Evolutionary conservation across 2,113 vertebrate genomes (phyloP).

Genomic region (Setophaga kirtlandii): DNA sequence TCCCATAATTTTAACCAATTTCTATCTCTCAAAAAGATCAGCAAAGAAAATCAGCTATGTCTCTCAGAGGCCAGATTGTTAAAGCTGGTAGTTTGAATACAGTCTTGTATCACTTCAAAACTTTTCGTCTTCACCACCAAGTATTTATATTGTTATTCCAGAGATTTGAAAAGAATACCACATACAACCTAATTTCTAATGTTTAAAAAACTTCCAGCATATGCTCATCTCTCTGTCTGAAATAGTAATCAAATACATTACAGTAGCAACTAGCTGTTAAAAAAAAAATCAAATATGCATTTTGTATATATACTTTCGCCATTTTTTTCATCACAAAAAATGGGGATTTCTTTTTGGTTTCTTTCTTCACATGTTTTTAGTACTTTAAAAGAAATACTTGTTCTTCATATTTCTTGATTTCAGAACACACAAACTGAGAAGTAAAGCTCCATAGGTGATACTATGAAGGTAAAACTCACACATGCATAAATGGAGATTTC

Average conservation of each 20-base stretch:
- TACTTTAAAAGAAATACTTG: not conserved
- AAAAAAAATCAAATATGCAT: not conserved
- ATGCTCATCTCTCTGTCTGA: not conserved
- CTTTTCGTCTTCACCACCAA: not conserved
- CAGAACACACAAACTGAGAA: not conserved
- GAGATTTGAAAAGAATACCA: not conserved
- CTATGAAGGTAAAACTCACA: not conserved
- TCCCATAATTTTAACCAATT: not conserved
- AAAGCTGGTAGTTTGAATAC: not conserved
- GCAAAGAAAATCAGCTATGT: not conserved
- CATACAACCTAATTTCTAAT: not conserved
- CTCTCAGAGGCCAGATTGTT: not conserved
- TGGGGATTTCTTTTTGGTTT: not conserved
- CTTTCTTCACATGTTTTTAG: not conserved
- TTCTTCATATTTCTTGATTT: not conserved
- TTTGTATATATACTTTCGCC: not conserved
- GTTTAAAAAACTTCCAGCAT: not conserved
- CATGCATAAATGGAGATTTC: not conserved
- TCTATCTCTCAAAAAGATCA: not conserved
- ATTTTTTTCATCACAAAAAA: not conserved
- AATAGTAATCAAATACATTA: not conserved
- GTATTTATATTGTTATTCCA: not conserved
- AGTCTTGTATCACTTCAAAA: not conserved
- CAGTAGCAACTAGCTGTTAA: not conserved
- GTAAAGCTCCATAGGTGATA: not conserved